These are phyloP conservation scores for Perizoma flavofasciatum DNA, from an alignment of 2,888 invertebrate genomes.

Conservation along the genomic window DNA sequence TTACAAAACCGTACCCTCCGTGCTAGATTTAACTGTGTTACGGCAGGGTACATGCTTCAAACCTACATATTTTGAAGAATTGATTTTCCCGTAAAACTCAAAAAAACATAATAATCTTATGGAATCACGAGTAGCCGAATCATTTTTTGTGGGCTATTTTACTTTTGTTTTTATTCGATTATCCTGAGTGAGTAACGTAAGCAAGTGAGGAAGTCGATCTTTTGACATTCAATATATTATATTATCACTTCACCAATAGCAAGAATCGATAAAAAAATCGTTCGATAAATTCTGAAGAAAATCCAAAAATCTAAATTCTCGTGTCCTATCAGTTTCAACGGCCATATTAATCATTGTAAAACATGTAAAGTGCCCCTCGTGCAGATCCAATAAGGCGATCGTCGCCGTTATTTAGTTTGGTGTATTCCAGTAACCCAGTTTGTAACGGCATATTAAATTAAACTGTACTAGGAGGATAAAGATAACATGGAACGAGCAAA, in stretches of 20 bases:
- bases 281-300: neutral
- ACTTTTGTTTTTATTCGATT: too few relatives aligned
- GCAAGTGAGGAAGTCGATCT: too few relatives aligned
- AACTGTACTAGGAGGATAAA: constrained; percentile 66
- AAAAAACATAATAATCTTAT: too few relatives aligned
- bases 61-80: too few relatives aligned
- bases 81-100: too few relatives aligned
- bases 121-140: too few relatives aligned
- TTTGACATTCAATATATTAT: too few relatives aligned
- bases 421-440: constrained; percentile 59
- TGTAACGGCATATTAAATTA: constrained; percentile 71
- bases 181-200: too few relatives aligned
- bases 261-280: neutral
- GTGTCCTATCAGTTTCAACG: constrained; percentile 23
- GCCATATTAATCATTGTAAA: constrained; percentile 33
- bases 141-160: too few relatives aligned
- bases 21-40: too few relatives aligned
- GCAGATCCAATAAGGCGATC: constrained; percentile 38
- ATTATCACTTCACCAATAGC: neutral
- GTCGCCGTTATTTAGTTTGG: constrained; percentile 42
- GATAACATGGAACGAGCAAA: constrained; percentile 66
- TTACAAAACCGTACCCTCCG: too few relatives aligned
- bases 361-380: constrained; percentile 30
- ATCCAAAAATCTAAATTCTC: constrained; percentile 8
- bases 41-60: too few relatives aligned